A percentile compares a stretch with the other conserved stretches of the same genome.
phyloP scores from a whole-genome alignment of 2,888 invertebrate genomes.

The Pandemis cinnamomeana region DNA sequence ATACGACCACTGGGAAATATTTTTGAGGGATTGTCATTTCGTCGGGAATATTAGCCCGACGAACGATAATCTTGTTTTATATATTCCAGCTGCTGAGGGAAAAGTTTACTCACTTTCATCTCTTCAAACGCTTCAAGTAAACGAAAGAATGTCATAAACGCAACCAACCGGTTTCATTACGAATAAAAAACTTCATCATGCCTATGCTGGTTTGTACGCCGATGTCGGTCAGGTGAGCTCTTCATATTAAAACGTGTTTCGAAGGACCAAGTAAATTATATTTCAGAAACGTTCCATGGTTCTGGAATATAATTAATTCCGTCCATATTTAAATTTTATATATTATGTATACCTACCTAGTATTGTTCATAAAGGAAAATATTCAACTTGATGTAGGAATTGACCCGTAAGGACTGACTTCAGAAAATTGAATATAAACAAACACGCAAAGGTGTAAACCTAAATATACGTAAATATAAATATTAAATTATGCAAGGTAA shows the following conservation, averaged over 20 bases:
- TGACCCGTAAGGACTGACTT: too few species aligned
- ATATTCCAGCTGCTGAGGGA: slow-evolving; percentile 30
- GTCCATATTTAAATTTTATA: too few species aligned
- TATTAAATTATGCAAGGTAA: too few species aligned
- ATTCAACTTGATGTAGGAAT: too few species aligned
- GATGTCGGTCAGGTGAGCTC: slow-evolving; percentile 1
- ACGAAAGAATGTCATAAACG: slow-evolving; percentile 18
- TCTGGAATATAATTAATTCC: too few species aligned
- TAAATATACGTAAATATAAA: too few species aligned
- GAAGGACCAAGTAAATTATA: not conserved
- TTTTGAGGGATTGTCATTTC: slow-evolving; percentile 28
- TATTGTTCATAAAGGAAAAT: too few species aligned
- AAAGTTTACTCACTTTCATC: slow-evolving; percentile 23
- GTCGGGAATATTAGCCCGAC: slow-evolving; percentile 16
- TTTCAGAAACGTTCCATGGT: not conserved
- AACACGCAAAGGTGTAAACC: too few species aligned
- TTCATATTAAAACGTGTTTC: slow-evolving; percentile 9
- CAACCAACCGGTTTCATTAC: slow-evolving; percentile 10
- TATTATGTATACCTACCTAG: too few species aligned
- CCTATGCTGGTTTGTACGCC: not conserved
- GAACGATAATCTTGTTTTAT: slow-evolving; percentile 36
- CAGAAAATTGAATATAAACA: too few species aligned
- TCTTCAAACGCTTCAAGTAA: slow-evolving; percentile 21
- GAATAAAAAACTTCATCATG: slow-evolving; percentile 16
- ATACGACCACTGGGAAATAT: slow-evolving; percentile 35